These are phyloP conservation scores for Chunga burmeisteri DNA, from an alignment of 2,113 vertebrate species.

Conservation along the genomic window DNA sequence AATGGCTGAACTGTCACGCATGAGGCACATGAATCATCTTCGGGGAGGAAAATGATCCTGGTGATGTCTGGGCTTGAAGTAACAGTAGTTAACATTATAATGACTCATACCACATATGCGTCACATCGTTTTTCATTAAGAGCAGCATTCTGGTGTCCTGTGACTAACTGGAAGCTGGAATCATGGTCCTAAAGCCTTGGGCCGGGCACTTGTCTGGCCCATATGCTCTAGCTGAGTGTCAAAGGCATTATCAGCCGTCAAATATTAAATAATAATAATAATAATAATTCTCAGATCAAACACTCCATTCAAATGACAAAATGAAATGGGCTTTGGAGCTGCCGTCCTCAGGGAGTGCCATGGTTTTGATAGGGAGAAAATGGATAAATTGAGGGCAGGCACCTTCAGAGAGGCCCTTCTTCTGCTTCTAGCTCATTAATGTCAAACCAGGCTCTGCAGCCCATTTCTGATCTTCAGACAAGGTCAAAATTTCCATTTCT, in stretches of 20 bases:
- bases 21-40: conserved; percentile 63
- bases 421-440: conserved; percentile 13
- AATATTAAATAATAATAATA: neutral
- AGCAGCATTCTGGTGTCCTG: conserved; percentile 36
- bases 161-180: conserved; percentile 40
- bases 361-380: conserved; percentile 15
- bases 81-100: conserved; percentile 61
- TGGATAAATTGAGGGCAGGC: conserved; percentile 34
- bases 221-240: neutral
- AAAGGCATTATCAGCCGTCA: neutral
- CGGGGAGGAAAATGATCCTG: neutral
- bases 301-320: conserved; percentile 11
- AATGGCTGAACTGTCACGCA: conserved; percentile 47
- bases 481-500: conserved; percentile 39
- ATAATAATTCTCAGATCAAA: conserved; percentile 1
- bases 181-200: neutral
- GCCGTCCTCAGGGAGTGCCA: neutral
- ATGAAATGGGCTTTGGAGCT: neutral
- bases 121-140: conserved; percentile 55
- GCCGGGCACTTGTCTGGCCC: neutral
- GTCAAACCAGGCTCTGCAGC: neutral
- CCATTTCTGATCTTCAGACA: conserved; percentile 9
- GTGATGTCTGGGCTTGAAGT: conserved; percentile 40
- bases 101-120: conserved; percentile 58
- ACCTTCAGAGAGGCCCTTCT: neutral